These are phyloP conservation scores for Hepsetus odoe DNA, from an alignment of 2,113 vertebrate genomes.

Conservation along the genomic window DNA sequence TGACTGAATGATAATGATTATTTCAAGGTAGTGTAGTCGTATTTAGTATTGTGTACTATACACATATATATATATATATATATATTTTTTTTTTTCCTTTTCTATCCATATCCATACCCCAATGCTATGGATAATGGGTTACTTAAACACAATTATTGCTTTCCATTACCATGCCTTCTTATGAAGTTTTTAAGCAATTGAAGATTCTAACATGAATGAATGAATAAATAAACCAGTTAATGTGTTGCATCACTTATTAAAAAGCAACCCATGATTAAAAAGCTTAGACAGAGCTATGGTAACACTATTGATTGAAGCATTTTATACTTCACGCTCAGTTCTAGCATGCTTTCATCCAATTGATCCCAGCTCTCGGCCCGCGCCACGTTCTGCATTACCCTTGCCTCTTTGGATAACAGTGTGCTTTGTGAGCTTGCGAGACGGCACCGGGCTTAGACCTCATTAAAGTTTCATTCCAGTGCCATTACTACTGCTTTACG, in stretches of 20 bases:
- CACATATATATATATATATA: too few relatives aligned
- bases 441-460: constrained; percentile 26
- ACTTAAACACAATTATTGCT: too few relatives aligned
- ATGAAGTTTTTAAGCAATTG: neutral
- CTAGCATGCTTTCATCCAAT: neutral
- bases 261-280: neutral
- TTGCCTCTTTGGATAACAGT: neutral
- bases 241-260: neutral
- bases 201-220: neutral
- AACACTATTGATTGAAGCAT: neutral
- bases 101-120: too few relatives aligned
- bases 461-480: constrained; percentile 52
- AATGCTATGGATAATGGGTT: too few relatives aligned
- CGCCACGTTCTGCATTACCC: neutral
- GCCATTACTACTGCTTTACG: constrained; percentile 41
- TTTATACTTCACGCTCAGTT: neutral
- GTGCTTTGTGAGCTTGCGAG: neutral
- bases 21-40: too few relatives aligned
- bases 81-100: too few relatives aligned
- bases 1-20: too few relatives aligned
- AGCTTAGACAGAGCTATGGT: neutral
- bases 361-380: neutral
- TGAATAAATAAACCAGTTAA: neutral
- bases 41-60: too few relatives aligned
- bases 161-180: too few relatives aligned